Percentiles rank a stretch among this genome's conserved stretches.
These are phyloP conservation scores for Scaptomyza graminum DNA, from an alignment of 1,140 invertebrate genomes.

Conservation along the genomic window DNA sequence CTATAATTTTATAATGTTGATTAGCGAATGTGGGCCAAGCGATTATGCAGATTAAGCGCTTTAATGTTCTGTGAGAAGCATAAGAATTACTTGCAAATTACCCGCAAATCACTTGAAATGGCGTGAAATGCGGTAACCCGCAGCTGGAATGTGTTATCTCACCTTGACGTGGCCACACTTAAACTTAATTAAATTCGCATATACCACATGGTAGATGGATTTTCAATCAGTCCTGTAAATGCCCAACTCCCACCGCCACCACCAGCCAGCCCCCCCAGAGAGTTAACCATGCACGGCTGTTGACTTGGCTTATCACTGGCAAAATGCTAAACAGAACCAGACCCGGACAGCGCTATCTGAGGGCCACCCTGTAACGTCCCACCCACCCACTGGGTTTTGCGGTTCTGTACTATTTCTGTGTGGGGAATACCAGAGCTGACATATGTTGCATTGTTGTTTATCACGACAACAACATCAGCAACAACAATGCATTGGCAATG, in stretches of 20 bases:
- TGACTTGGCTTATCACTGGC: conserved; percentile 57
- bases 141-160: conserved; percentile 7
- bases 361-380: conserved; percentile 1
- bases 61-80: conserved; percentile 46
- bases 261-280: neutral
- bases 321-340: conserved; percentile 50
- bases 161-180: conserved; percentile 24
- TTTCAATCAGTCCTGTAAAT: conserved; percentile 60
- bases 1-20: conserved; percentile 63
- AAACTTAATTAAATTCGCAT: conserved; percentile 55
- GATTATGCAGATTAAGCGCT: conserved; percentile 59
- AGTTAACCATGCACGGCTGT: conserved; percentile 9
- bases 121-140: neutral
- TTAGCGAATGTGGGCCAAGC: conserved; percentile 68
- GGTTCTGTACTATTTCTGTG: neutral
- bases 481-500: conserved; percentile 52
- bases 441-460: conserved; percentile 67
- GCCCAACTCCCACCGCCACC: neutral
- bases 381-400: neutral
- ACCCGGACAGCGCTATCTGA: conserved; percentile 3
- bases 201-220: conserved; percentile 54
- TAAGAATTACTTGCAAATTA: conserved; percentile 67
- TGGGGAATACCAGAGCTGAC: conserved; percentile 33
- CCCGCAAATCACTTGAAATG: conserved; percentile 35
- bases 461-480: conserved; percentile 36